Conservation (phyloP, 2,888 invertebrate species). For the Drosophila phalerata region DNA sequence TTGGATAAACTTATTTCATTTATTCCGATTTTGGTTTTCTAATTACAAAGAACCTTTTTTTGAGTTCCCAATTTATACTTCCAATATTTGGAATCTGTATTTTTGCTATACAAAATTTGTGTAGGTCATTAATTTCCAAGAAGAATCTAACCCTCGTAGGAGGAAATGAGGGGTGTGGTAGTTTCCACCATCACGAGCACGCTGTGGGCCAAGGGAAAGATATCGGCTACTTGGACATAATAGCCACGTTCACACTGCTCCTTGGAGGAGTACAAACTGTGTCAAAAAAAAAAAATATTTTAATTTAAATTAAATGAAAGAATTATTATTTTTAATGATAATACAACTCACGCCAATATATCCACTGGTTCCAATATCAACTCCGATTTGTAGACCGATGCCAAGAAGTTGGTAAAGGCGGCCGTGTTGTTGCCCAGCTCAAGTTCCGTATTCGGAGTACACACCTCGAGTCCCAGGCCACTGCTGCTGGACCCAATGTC, state of each 20-base stretch:
- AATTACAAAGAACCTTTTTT: not conserved
- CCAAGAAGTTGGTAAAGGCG: conserved; percentile 85
- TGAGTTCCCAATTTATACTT: not conserved
- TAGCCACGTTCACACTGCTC: conserved; percentile 87
- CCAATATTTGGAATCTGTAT: not conserved
- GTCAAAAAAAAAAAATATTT: not conserved
- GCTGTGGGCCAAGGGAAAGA: conserved; percentile 87
- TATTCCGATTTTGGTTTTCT: not conserved
- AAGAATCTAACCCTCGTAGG: conserved; percentile 66
- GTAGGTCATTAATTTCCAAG: not conserved
- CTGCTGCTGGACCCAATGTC: conserved; percentile 68
- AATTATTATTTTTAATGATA: too few relatives aligned
- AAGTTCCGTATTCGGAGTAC: conserved; percentile 68
- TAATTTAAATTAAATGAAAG: not conserved
- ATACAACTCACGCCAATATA: conserved; percentile 86
- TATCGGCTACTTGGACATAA: conserved; percentile 86
- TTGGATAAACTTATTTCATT: too few relatives aligned
- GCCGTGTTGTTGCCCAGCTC: conserved; percentile 84
- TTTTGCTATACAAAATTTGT: not conserved
- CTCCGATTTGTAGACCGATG: conserved; percentile 85
- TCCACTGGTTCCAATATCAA: conserved; percentile 86
- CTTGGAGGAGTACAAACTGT: conserved; percentile 87
- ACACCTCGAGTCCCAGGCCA: conserved; percentile 59
- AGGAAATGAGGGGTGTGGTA: conserved; percentile 87
- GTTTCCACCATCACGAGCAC: conserved; percentile 88